phyloP scores from a whole-genome alignment of 2,888 invertebrate genomes.

The Penaeus monodon region DNA sequence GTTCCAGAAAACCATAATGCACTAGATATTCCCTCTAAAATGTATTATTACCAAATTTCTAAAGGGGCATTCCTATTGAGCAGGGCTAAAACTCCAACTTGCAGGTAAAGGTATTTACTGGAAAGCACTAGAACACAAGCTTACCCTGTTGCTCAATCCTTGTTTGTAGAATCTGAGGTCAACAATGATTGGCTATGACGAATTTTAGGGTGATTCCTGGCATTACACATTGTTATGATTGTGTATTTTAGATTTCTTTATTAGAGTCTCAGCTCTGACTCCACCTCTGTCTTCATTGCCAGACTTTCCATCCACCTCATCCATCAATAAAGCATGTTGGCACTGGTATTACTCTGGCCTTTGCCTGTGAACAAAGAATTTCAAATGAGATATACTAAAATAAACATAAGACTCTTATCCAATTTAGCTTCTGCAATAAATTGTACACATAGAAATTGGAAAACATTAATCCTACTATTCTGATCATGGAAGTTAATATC shows the following conservation, averaged over 20 bases:
- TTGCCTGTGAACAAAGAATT: slow-evolving; percentile 23
- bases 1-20: too few species aligned
- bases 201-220: slow-evolving; percentile 93
- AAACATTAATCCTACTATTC: too few species aligned
- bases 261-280: too few species aligned
- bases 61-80: not conserved
- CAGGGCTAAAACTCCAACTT: too few species aligned
- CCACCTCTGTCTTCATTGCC: slow-evolving; percentile 99
- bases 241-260: too few species aligned
- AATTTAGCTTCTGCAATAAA: too few species aligned
- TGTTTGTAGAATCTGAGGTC: slow-evolving; percentile 87
- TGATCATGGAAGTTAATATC: too few species aligned
- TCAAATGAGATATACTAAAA: too few species aligned
- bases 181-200: slow-evolving; percentile 93
- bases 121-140: slow-evolving; percentile 23
- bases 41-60: not conserved
- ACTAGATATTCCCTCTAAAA: too few species aligned
- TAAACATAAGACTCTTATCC: too few species aligned
- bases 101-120: not conserved
- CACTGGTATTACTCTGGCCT: slow-evolving; percentile 1
- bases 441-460: too few species aligned
- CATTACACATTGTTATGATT: too few species aligned
- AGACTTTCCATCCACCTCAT: slow-evolving; percentile 99
- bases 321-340: slow-evolving; percentile 89
- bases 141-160: slow-evolving; percentile 86